A percentile compares a stretch with the other conserved stretches of the same genome.
phyloP scores from a whole-genome alignment of 37 sponge, comb jelly and placozoan genomes.

The Axinella damicornis region DNA sequence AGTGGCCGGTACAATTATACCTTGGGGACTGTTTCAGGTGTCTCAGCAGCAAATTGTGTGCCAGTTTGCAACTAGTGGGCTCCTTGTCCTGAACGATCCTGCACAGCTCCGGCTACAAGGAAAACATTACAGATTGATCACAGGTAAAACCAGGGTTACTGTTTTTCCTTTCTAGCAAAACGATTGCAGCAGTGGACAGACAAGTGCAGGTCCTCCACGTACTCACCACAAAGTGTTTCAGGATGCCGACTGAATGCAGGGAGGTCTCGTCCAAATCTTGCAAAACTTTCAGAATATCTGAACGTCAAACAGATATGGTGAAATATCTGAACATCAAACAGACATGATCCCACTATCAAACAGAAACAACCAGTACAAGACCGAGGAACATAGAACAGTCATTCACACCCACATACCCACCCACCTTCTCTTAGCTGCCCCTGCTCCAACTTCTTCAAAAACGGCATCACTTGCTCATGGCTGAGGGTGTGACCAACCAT shows the following conservation, averaged over 20 bases:
- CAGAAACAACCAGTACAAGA: too few relatives aligned
- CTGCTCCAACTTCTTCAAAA: constrained; percentile 77
- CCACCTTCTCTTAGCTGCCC: constrained; percentile 70
- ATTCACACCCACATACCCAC: not conserved
- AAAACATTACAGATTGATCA: too few relatives aligned
- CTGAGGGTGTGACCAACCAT: constrained; percentile 28
- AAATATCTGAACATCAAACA: too few relatives aligned
- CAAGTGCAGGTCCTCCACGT: not conserved
- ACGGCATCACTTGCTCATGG: constrained; percentile 70
- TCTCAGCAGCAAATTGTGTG: constrained; percentile 65
- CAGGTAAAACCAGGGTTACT: too few relatives aligned
- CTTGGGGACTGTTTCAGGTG: constrained; percentile 70
- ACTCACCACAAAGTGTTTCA: constrained; percentile 86
- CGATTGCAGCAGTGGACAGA: not conserved
- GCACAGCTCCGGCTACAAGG: constrained; percentile 77
- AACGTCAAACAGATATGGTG: too few relatives aligned
- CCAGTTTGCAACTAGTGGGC: constrained; percentile 43
- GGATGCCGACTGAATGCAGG: constrained; percentile 69
- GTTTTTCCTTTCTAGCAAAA: too few relatives aligned
- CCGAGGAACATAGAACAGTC: too few relatives aligned
- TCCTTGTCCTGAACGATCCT: constrained; percentile 64
- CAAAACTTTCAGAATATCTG: constrained; percentile 74
- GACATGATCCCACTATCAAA: too few relatives aligned
- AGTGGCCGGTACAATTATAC: too few relatives aligned
- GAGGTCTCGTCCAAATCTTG: constrained; percentile 84